Base-by-base conservation (phyloP, 2,797 vertebrate genomes). In the Chloroceryle amazona region DNA sequence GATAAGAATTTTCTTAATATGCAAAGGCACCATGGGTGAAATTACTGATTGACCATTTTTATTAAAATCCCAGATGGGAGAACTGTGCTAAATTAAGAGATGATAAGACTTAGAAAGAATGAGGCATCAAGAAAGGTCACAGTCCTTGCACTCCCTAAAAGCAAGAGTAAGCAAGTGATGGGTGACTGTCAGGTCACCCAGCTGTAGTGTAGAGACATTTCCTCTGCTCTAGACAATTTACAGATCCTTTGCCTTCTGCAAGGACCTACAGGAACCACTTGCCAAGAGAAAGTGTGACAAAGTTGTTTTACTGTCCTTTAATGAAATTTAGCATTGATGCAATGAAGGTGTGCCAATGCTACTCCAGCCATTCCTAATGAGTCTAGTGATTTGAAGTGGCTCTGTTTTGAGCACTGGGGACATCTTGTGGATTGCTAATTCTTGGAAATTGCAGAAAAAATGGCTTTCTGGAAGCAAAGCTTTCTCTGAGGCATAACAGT, bases 31-130 rank as follows among this genome's bases (percentile, higher is more conserved):
- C 33, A 28, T 63, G 55, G 75, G 54, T 86, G 60, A 95, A 97
- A 95, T 92, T 61, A 83, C 57, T 49, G 68, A 44, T 62, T 96
- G 79, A 80, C 88, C 93, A 15, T 44, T 97, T 85, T 65, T 61
- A 35, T 61, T 93, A 74, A 96, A 93, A 83, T 94, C 66, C 18
- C 39, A 63, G 18, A 23, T 55, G 19, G 52, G 9, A 8, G 46
- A 76, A 66, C 23, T 44, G 3, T n/a, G 44, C 46, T 67, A 28
- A 65, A 42, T 75, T 68, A 41, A 47, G 62, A 46, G 28, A 6
- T 60, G 10, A 4, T n/a, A 47, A 86, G 58, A 35, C 12, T 85
- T 63, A 28, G 10, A 81, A 65, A 63, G 41, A 73, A 54, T 33
- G 18, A 52, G 57, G 10, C 44, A 39, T 47, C 22, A 35, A 37